Evolutionary conservation across 2,113 vertebrate genomes (phyloP).

Genomic region (Sarotherodon lohbergeri): DNA sequence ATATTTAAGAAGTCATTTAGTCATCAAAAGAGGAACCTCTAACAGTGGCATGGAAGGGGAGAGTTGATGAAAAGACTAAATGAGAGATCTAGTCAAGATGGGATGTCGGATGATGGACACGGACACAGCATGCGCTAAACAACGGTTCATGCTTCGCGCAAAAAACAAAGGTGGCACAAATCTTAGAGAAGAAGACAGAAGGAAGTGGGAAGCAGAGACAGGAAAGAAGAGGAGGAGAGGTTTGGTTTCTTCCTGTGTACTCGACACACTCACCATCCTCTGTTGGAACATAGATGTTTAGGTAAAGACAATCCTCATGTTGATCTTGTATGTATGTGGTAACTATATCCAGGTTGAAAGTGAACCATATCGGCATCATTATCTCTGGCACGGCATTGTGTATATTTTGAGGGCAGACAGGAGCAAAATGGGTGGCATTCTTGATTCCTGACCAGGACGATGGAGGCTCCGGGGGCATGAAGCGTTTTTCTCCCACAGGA

Average conservation of each 20-base stretch:
- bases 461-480: slow-evolving; percentile 93
- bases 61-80: slow-evolving; percentile 75
- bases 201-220: slow-evolving; percentile 33
- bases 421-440: slow-evolving; percentile 96
- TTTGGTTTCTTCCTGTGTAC: slow-evolving; percentile 40
- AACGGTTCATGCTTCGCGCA: slow-evolving; percentile 85
- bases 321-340: slow-evolving; percentile 98
- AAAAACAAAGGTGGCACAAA: slow-evolving; percentile 70
- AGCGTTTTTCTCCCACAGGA: slow-evolving; percentile 90
- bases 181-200: slow-evolving; percentile 27
- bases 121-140: slow-evolving; percentile 86
- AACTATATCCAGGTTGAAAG: slow-evolving; percentile 98
- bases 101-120: slow-evolving; percentile 66
- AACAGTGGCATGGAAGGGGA: slow-evolving; percentile 78
- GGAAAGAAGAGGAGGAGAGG: slow-evolving; percentile 26
- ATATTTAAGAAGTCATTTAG: slow-evolving; percentile 47
- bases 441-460: slow-evolving; percentile 96
- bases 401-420: slow-evolving; percentile 98
- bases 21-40: slow-evolving; percentile 83
- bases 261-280: slow-evolving; percentile 97
- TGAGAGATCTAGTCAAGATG: slow-evolving; percentile 74
- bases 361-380: slow-evolving; percentile 99
- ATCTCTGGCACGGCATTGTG: slow-evolving; percentile 97
- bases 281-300: slow-evolving; percentile 99
- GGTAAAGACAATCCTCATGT: slow-evolving; percentile 97